phyloP scores from a whole-genome alignment of 2,888 invertebrate genomes.

The Caenorhabditis becei region DNA sequence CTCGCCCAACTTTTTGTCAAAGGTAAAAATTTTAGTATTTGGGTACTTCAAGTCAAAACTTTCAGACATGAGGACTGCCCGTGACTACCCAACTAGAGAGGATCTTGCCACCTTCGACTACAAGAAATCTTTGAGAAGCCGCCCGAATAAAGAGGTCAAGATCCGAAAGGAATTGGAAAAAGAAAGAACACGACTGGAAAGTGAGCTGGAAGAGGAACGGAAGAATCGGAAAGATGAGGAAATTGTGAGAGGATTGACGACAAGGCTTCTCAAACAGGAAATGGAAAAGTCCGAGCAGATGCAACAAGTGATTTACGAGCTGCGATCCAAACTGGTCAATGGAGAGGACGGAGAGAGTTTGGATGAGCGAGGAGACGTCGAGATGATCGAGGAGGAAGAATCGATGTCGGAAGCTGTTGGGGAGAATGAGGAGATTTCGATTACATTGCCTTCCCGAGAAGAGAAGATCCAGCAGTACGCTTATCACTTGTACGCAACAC shows the following conservation, averaged over 20 bases:
- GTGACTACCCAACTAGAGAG: slow-evolving; percentile 48
- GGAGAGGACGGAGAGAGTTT: slow-evolving; percentile 21
- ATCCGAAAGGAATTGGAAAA: slow-evolving; percentile 56
- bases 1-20: slow-evolving; percentile 52
- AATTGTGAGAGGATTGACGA: slow-evolving; percentile 73
- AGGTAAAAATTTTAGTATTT: slow-evolving; percentile 12
- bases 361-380: slow-evolving; percentile 31
- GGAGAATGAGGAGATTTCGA: slow-evolving; percentile 51
- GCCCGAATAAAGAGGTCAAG: slow-evolving; percentile 44
- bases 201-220: slow-evolving; percentile 69
- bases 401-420: slow-evolving; percentile 22
- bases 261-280: slow-evolving; percentile 74
- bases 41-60: background rate
- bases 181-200: slow-evolving; percentile 58
- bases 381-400: slow-evolving; percentile 49
- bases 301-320: slow-evolving; percentile 68
- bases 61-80: slow-evolving; percentile 51
- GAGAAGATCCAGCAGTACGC: slow-evolving; percentile 63
- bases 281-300: slow-evolving; percentile 71
- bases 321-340: slow-evolving; percentile 65
- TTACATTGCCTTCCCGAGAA: slow-evolving; percentile 50
- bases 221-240: slow-evolving; percentile 73
- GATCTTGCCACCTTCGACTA: slow-evolving; percentile 33
- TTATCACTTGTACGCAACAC: slow-evolving; percentile 57
- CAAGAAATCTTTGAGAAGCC: slow-evolving; percentile 47